Conservation (phyloP, 1,140 invertebrate genomes). For the Globodera ellingtonae region DNA sequence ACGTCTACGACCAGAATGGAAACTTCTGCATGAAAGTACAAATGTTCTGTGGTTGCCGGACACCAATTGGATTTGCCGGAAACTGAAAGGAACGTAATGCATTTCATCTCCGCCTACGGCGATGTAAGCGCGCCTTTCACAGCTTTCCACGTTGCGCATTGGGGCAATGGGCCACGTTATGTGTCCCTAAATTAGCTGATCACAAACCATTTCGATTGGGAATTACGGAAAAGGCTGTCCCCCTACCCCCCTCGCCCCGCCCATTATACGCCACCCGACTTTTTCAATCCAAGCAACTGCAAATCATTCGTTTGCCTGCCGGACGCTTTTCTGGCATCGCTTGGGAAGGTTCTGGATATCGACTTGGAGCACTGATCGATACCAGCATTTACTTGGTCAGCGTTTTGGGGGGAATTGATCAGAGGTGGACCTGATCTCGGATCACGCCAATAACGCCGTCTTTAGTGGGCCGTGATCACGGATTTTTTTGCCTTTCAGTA, state of each 20-base stretch:
- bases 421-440: too few species aligned
- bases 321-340: constrained; percentile 41
- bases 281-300: constrained; percentile 23
- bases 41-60: constrained; percentile 73
- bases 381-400: constrained; percentile 96
- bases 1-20: constrained; percentile 90
- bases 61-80: constrained; percentile 67
- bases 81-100: constrained; percentile 78
- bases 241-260: too few species aligned
- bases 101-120: constrained; percentile 86
- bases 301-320: constrained; percentile 45
- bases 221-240: not conserved
- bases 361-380: constrained; percentile 72
- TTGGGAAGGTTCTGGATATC: constrained; percentile 45
- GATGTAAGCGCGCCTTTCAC: constrained; percentile 52
- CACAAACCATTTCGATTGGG: constrained; percentile 8
- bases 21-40: constrained; percentile 70
- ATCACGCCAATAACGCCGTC: too few species aligned
- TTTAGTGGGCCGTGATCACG: too few species aligned
- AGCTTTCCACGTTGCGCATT: too few species aligned
- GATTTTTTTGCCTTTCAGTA: too few species aligned
- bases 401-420: constrained; percentile 18
- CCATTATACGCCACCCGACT: constrained; percentile 11
- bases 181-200: too few species aligned
- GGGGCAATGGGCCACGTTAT: too few species aligned